phyloP scores from a whole-genome alignment of 2,888 invertebrate species.

The Erebia epiphron region DNA sequence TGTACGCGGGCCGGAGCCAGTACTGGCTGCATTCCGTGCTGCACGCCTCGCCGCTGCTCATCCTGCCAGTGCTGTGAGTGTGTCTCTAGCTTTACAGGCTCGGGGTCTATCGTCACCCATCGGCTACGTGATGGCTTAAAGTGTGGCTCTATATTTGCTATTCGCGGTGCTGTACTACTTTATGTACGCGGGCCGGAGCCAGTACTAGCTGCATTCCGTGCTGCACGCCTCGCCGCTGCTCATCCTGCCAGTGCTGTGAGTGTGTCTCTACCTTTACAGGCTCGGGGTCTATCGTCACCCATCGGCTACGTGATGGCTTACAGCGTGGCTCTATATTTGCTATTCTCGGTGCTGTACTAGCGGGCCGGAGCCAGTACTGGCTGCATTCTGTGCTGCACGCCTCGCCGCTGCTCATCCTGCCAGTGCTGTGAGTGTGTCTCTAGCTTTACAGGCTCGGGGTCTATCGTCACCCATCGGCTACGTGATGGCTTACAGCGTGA shows the following conservation, averaged over 20 bases:
- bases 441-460: conserved; percentile 84
- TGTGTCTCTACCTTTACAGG: conserved; percentile 85
- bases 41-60: conserved; percentile 89
- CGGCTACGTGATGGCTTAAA: conserved; percentile 85
- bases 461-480: conserved; percentile 76
- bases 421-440: conserved; percentile 88
- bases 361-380: conserved; percentile 88
- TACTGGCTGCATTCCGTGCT: conserved; percentile 87
- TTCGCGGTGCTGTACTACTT: conserved; percentile 90
- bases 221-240: conserved; percentile 91
- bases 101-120: no score
- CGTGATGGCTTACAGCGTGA: conserved; percentile 87
- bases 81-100: background rate
- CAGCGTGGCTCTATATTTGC: conserved; percentile 87
- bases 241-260: conserved; percentile 93
- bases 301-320: conserved; percentile 88
- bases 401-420: conserved; percentile 90
- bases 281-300: conserved; percentile 65
- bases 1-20: conserved; percentile 90
- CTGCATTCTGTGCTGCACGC: conserved; percentile 89
- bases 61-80: conserved; percentile 93
- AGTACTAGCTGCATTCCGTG: conserved; percentile 86
- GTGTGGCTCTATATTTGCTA: conserved; percentile 87
- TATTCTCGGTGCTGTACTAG: conserved; percentile 87
- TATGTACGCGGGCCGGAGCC: conserved; percentile 90